Evolutionary conservation across 2,113 vertebrate genomes (phyloP), one percentile per base, ranked within the genome.

Genomic region (Rhodinocichla rosea): DNA sequence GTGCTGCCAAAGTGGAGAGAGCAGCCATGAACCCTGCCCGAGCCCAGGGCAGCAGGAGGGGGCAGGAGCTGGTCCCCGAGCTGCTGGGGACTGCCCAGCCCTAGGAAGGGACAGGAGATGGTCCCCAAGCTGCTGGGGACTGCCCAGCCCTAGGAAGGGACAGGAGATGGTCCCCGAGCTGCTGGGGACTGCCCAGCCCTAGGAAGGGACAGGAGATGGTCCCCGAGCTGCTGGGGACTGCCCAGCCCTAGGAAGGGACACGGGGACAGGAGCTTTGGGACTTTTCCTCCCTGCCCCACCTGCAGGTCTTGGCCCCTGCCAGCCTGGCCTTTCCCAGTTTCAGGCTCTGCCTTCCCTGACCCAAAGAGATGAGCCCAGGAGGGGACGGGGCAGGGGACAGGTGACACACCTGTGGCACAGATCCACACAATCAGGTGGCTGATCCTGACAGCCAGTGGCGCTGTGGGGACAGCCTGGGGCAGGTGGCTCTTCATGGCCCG

Each of bases 381-480:
- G 14, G 15, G 50, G 49, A 30, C 7, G 1, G 55, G 64, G 80
- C 74, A 78, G 59, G 59, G 82, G 30, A 47, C 9, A 23, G 77
- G 20, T 67, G 60, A 87, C 91, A 35, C 59, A 99, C 99, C 98
- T n/a, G 99, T 99, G 15, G 98, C 96, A 4, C 97, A 88, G 24
- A 97, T 92, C 98, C 98, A 98, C 59, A 99, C 97, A 22, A 99
- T 90, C 20, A 97, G 87, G 14, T 90, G 95, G 86, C 98, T 98
- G 20, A 98, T 32, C 84, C 90, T 97, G 81, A 96, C 88, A 9
- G 68, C 75, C 6, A 75, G 39, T 0, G 97, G 85, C 17, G 95
- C 89, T 4, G 74, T 71, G 0, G 55, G 68, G 26, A 92, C 82
- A 11, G 40, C 45, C 1, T 50, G 92, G 22, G 95, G 96, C 88